Evolutionary conservation across 2,113 vertebrate genomes (phyloP).

Genomic region (Columba janthina): DNA sequence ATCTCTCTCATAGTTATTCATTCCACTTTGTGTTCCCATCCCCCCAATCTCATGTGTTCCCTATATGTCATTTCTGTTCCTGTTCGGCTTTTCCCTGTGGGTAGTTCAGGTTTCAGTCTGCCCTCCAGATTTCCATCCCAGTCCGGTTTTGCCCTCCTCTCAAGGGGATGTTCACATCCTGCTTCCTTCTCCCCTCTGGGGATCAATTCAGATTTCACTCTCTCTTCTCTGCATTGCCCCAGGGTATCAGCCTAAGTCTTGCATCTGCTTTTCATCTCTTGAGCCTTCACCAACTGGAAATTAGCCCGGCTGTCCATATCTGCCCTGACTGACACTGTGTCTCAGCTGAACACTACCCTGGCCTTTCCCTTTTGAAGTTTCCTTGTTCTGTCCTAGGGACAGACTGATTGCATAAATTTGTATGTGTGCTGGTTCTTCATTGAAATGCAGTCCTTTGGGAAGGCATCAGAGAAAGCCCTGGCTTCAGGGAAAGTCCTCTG

Average conservation of each 20-base stretch:
- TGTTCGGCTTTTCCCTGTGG: conserved; percentile 40
- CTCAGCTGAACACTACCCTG: conserved; percentile 14
- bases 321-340: conserved; percentile 18
- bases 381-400: conserved; percentile 25
- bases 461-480: conserved; percentile 60
- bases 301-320: neutral
- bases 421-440: conserved; percentile 34
- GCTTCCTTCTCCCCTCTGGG: conserved; percentile 56
- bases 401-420: conserved; percentile 62
- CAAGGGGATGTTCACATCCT: conserved; percentile 28
- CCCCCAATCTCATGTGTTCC: conserved; percentile 44
- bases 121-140: conserved; percentile 38
- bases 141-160: conserved; percentile 45
- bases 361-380: conserved; percentile 57
- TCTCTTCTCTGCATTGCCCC: neutral
- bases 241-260: neutral
- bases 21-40: conserved; percentile 40
- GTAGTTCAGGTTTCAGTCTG: conserved; percentile 59
- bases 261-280: conserved; percentile 36
- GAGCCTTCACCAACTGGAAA: conserved; percentile 25
- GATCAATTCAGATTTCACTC: conserved; percentile 17
- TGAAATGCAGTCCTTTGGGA: conserved; percentile 58
- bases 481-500: conserved; percentile 37
- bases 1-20: conserved; percentile 34
- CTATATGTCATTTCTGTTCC: conserved; percentile 54